These are phyloP conservation scores for Cryptocheilus praepositus DNA, from an alignment of 2,888 invertebrate species.

Conservation along the genomic window DNA sequence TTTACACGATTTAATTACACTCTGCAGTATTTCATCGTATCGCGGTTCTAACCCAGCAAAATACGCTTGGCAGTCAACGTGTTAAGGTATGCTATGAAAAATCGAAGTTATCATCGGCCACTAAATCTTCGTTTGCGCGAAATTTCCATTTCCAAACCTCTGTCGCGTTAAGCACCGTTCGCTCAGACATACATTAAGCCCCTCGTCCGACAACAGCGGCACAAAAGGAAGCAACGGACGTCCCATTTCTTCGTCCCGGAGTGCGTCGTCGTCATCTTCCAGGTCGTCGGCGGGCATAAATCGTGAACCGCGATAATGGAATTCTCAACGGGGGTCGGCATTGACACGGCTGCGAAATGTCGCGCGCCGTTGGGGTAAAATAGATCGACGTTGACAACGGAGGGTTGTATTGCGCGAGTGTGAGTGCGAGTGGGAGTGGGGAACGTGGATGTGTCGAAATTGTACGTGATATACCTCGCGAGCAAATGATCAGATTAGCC, in stretches of 20 bases:
- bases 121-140: conserved; percentile 2
- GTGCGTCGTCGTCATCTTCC: conserved; percentile 13
- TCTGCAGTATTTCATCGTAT: no score
- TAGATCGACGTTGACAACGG: conserved; percentile 49
- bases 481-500: conserved; percentile 63
- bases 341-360: conserved; percentile 67
- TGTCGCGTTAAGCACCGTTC: no score
- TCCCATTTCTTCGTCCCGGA: conserved; percentile 29
- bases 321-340: conserved; percentile 71
- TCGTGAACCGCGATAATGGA: conserved; percentile 69
- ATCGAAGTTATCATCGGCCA: no score
- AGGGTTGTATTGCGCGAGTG: conserved; percentile 6
- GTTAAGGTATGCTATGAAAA: no score
- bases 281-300: conserved; percentile 53
- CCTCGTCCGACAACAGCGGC: conserved; percentile 9
- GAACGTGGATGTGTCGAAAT: no score
- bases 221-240: conserved; percentile 6
- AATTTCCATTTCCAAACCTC: not conserved
- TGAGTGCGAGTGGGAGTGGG: not conserved
- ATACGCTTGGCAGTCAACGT: no score
- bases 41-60: no score
- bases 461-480: conserved; percentile 33
- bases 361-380: conserved; percentile 53
- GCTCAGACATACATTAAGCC: conserved; percentile 27
- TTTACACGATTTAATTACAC: no score